Conservation (phyloP, 2,888 invertebrate genomes). For the Malthinus seriepunctatus region DNA sequence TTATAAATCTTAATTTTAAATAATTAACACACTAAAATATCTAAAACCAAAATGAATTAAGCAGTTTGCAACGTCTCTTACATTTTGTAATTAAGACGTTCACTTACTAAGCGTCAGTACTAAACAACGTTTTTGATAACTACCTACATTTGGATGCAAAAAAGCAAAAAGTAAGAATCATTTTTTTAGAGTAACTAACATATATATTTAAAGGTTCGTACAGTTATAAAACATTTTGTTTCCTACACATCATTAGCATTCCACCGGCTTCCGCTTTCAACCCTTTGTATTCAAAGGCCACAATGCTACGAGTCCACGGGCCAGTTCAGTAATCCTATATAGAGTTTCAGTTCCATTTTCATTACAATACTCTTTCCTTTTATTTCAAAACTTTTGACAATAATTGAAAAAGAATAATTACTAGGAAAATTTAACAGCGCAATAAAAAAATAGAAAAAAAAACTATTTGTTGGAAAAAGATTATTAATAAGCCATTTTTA, state of each 20-base stretch:
- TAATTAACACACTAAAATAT: too few relatives aligned
- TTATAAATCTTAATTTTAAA: too few relatives aligned
- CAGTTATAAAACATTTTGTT: conserved; percentile 28
- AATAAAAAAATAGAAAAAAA: too few relatives aligned
- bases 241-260: conserved; percentile 29
- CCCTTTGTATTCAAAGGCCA: conserved; percentile 37
- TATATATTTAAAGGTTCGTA: conserved; percentile 12
- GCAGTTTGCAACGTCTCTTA: too few relatives aligned
- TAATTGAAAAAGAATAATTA: conserved; percentile 24
- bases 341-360: conserved; percentile 39
- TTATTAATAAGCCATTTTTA: conserved; percentile 6
- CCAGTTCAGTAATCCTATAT: conserved; percentile 41
- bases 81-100: too few relatives aligned
- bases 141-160: too few relatives aligned
- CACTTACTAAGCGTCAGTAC: too few relatives aligned
- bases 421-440: conserved; percentile 8
- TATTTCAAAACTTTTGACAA: conserved; percentile 26
- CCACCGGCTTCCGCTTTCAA: conserved; percentile 28
- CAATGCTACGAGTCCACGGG: conserved; percentile 37
- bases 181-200: conserved; percentile 12
- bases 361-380: conserved; percentile 36
- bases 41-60: too few relatives aligned
- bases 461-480: not conserved
- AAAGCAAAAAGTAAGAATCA: conserved; percentile 13
- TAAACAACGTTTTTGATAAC: too few relatives aligned